Conservation (phyloP, 2,888 invertebrate genomes). For the Spisula subtruncata region DNA sequence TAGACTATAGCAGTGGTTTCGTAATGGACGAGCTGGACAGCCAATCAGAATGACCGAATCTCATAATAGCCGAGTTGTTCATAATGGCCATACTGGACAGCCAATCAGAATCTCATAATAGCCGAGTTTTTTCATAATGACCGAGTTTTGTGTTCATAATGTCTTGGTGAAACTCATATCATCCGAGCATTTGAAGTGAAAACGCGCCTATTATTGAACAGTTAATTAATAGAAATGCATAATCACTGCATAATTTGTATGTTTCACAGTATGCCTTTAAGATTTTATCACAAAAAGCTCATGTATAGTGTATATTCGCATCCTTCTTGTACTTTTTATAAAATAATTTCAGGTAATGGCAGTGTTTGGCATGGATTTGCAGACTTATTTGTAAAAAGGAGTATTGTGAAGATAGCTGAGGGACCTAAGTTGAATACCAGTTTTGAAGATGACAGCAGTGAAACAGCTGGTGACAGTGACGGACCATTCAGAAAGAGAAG, state of each 20-base stretch:
- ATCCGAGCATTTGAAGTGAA: too few relatives aligned
- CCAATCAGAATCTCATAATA: slow-evolving; percentile 1
- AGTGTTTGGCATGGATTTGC: slow-evolving; percentile 1
- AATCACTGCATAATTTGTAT: slow-evolving; percentile 1
- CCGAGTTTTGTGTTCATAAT: too few relatives aligned
- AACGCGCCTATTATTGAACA: too few relatives aligned
- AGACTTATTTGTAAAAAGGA: background rate
- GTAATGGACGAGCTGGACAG: background rate
- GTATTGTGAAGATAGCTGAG: background rate
- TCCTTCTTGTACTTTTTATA: slow-evolving; percentile 1
- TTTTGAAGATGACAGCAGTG: slow-evolving; percentile 1
- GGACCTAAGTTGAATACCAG: slow-evolving; percentile 1
- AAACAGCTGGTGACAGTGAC: slow-evolving; percentile 1
- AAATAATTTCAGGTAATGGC: background rate
- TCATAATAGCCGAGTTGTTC: slow-evolving; percentile 1
- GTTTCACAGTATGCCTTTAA: slow-evolving; percentile 1
- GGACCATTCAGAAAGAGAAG: slow-evolving; percentile 1
- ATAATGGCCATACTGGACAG: slow-evolving; percentile 1
- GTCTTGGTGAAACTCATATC: too few relatives aligned
- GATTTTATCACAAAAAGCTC: slow-evolving; percentile 1
- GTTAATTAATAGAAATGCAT: background rate
- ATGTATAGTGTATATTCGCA: slow-evolving; percentile 1
- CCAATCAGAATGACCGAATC: background rate
- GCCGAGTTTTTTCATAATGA: background rate
- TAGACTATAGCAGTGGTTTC: background rate